These are phyloP conservation scores for Myiozetetes cayanensis DNA, from an alignment of 2,113 vertebrate species.

Conservation along the genomic window DNA sequence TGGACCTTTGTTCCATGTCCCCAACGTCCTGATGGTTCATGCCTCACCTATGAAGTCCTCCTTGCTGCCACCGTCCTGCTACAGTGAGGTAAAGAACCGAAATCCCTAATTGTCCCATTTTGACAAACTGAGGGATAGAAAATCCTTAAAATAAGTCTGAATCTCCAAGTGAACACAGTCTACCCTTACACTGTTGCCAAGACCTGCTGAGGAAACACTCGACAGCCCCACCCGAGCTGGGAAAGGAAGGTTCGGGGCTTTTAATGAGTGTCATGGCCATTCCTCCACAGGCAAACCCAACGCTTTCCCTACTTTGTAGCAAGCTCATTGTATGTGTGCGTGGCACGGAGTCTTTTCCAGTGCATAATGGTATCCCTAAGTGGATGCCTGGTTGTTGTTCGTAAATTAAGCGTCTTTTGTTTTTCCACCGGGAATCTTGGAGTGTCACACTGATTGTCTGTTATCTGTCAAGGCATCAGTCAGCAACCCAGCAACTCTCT, in stretches of 20 bases:
- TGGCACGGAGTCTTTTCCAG: background rate
- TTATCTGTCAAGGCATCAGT: conserved; percentile 62
- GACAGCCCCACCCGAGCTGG: background rate
- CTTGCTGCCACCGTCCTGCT: background rate
- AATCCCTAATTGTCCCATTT: background rate
- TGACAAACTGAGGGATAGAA: background rate
- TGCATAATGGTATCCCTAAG: conserved; percentile 7
- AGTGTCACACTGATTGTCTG: conserved; percentile 9
- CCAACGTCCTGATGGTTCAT: background rate
- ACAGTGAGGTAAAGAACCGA: background rate
- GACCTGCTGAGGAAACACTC: background rate
- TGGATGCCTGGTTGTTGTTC: conserved; percentile 33
- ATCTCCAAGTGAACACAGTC: background rate
- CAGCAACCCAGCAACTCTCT: conserved; percentile 49
- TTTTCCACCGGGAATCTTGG: conserved; percentile 34
- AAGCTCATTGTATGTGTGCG: background rate
- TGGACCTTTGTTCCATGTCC: background rate
- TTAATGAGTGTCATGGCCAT: conserved; percentile 36
- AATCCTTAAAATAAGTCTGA: background rate
- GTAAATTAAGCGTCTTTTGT: background rate
- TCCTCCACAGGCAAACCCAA: background rate
- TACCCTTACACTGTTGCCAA: background rate
- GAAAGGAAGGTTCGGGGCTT: background rate
- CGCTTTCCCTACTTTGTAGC: background rate
- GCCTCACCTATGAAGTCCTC: background rate